A percentile compares a stretch with the other conserved stretches of the same genome.
phyloP scores from a whole-genome alignment of 2,888 invertebrate genomes.

The Acrocyrtus sp. region DNA sequence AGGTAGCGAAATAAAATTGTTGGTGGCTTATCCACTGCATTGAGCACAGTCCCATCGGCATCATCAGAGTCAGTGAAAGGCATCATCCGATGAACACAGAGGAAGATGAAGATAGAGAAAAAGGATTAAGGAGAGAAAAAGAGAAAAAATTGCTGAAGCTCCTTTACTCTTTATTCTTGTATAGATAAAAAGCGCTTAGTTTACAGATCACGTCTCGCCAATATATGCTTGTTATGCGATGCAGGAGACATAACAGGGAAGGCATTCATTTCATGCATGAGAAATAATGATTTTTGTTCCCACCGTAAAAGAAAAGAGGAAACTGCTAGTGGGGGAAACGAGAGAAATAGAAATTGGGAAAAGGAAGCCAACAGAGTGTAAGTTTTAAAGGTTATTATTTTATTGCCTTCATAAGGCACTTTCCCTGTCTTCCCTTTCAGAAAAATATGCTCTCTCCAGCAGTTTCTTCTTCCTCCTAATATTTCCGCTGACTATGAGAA shows the following conservation, averaged over 20 bases:
- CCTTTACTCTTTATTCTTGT: no score
- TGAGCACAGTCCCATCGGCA: neutral
- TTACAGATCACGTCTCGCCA: constrained; percentile 37
- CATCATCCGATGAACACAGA: no score
- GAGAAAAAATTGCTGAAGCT: no score
- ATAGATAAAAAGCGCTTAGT: constrained; percentile 20
- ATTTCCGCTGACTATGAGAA: no score
- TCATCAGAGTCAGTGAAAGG: no score
- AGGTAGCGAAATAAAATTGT: constrained; percentile 52
- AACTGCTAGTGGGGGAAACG: neutral
- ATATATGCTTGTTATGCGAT: constrained; percentile 34
- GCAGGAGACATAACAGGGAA: constrained; percentile 11
- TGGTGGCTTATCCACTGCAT: constrained; percentile 49
- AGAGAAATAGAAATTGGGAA: neutral
- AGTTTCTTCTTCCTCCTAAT: no score
- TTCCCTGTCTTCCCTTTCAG: no score
- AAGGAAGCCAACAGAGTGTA: neutral
- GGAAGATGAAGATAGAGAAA: no score
- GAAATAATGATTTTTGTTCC: constrained; percentile 23
- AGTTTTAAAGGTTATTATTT: no score
- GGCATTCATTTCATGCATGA: constrained; percentile 33
- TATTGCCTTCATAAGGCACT: no score
- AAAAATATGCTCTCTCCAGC: no score
- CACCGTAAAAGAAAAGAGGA: neutral
- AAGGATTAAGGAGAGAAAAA: no score